Base-by-base conservation (phyloP, 2,113 vertebrate species). In the Notarius lentiginosus region DNA sequence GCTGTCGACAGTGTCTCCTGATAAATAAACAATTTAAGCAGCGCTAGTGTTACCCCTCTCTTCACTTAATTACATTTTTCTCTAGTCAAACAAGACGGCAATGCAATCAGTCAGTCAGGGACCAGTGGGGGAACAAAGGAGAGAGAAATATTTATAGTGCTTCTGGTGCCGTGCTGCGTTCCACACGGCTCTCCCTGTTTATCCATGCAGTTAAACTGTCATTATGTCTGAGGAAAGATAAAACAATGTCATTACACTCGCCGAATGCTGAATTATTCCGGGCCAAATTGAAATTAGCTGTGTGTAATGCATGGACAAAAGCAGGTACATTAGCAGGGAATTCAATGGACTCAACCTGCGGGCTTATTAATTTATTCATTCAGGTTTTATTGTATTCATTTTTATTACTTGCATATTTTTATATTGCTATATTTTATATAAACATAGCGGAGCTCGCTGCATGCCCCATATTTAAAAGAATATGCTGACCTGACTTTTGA, bases 11-110 rank as follows among this genome's bases (percentile, higher is more conserved):
- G 14, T 7, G 17, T 82, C 85, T 82, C 85, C 65, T 58, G 79
- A 86, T 86, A 84, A 84, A 90, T 90, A 90, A 86, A 89, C 76
- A 82, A 58, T 89, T 88, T 90, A 77, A 79, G 61, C 75, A 27
- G 30, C 12, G n/a, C 56, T 63, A 79, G 80, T 86, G 77, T 88
- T 87, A 61, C 41, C 34, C 30, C 66, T 86, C 84, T 90, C 83
- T 79, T 80, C 83, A 15, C 68, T 84, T 90, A 89, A 90, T 89
- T 90, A 83, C 86, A 83, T 88, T 86, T 90, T 89, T 86, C 86
- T 87, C 70, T 77, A 76, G 83, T 87, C 65, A 89, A 87, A 89
- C 88, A 89, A 89, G 82, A 80, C 51, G 51, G 82, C 79, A 88
- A 85, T 82, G 56, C 84, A 90, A 86, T 56, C 84, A 89, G 86